Evolutionary conservation across 2,113 vertebrate species (phyloP).

Genomic region (Osmerus eperlanus): DNA sequence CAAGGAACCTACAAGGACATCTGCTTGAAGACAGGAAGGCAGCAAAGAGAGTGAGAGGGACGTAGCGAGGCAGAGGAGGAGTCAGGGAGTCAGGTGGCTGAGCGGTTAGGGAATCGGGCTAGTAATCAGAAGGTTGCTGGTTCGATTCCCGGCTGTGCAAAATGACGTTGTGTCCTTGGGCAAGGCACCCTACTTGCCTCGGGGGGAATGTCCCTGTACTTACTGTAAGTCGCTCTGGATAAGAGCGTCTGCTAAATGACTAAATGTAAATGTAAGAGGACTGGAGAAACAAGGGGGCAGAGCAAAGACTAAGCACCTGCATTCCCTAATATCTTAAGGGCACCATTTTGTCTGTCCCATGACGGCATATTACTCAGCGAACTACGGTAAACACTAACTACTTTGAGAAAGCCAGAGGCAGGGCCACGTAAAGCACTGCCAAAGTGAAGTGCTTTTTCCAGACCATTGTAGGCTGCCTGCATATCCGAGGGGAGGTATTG

Average conservation of each 20-base stretch:
- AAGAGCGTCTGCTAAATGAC: too few species aligned
- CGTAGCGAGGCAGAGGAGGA: not conserved
- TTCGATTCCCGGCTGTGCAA: too few species aligned
- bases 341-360: slow-evolving; percentile 53
- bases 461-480: slow-evolving; percentile 55
- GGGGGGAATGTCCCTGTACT: too few species aligned
- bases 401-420: slow-evolving; percentile 61
- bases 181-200: too few species aligned
- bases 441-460: slow-evolving; percentile 54
- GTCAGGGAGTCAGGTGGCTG: too few species aligned
- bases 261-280: too few species aligned
- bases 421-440: slow-evolving; percentile 50
- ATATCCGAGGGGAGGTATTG: slow-evolving; percentile 50
- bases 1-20: slow-evolving; percentile 3
- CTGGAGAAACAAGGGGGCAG: not conserved
- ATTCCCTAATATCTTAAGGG: slow-evolving; percentile 54
- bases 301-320: not conserved
- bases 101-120: too few species aligned
- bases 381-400: slow-evolving; percentile 65
- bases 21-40: slow-evolving; percentile 19
- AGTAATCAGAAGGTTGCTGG: too few species aligned
- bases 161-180: too few species aligned
- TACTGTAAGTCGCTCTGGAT: too few species aligned
- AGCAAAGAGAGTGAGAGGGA: slow-evolving; percentile 20
- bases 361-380: slow-evolving; percentile 62